Evolutionary conservation across 2,113 vertebrate genomes (phyloP), one percentile per base, ranked within the genome.

Genomic region (Syrmaticus mikado): DNA sequence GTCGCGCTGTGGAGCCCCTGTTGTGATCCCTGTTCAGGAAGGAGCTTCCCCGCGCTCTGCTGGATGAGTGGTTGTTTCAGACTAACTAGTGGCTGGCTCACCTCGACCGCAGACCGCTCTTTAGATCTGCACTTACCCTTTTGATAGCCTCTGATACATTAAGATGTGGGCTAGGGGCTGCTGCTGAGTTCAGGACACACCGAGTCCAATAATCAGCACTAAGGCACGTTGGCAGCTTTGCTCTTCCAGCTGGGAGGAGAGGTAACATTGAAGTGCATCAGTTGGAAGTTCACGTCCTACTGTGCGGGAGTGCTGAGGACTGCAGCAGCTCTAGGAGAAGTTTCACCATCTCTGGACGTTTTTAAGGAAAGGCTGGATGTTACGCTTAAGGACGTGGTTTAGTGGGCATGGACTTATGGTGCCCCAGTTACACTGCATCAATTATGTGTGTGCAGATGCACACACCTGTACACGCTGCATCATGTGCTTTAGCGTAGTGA

Each of bases 401-500:
- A 12, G 21, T 50, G 48, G 48, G 24, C 48, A 25, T 25, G 48
- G 24, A 50, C 48, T 50, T 6, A 13, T 50, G 24, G 48, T 50
- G 24, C 12, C 24, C 24, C 24, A 14, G 48, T 50, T 67, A 41
- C 6, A 6, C 43, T 17, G 32, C 16, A 4, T 75, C 48, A 40
- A 11, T 27, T 20, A 14, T 36, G n/a, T 55, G 2, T 34, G 6
- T 45, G 46, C 34, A 36, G 55, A 5, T 21, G 7, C 11, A 60
- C 8, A 32, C 10, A 32, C 28, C 50, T 16, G 16, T 68, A 24
- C 13, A 20, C 0, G 0, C 36, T 0, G 0, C 13, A 62, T 75
- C 38, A 46, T n/a, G 55, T 61, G 19, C 17, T 71, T 50, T 67
- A 66, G 24, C 1, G 2, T n/a, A 55, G n/a, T 28, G 7, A 7